A percentile compares a stretch with the other conserved stretches of the same genome.
These are phyloP conservation scores for Leptobrachium ailaonicum DNA, from an alignment of 2,113 vertebrate species.

Conservation along the genomic window DNA sequence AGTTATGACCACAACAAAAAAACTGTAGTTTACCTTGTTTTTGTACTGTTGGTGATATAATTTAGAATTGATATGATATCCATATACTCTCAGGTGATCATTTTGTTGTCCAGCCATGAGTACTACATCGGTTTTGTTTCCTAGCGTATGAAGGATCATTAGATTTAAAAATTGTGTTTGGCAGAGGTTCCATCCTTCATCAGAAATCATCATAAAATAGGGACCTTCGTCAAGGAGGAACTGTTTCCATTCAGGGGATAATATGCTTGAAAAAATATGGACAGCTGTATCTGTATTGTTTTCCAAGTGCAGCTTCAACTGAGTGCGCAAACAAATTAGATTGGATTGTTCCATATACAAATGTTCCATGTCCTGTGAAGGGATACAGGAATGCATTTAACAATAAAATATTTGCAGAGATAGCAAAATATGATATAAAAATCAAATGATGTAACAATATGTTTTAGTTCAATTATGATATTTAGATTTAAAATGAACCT, in stretches of 20 bases:
- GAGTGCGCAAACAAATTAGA: conserved; percentile 53
- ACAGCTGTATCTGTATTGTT: conserved; percentile 54
- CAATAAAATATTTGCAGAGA: too few species aligned
- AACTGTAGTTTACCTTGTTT: conserved; percentile 47
- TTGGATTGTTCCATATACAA: conserved; percentile 47
- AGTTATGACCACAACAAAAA: too few species aligned
- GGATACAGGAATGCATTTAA: neutral
- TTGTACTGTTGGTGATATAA: fast-evolving
- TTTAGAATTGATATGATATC: conserved; percentile 52
- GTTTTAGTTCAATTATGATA: too few species aligned
- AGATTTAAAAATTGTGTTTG: conserved; percentile 59
- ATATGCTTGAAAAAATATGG: conserved; percentile 53
- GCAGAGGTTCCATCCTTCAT: conserved; percentile 51
- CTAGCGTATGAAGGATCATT: conserved; percentile 55
- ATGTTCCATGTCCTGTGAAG: conserved; percentile 57
- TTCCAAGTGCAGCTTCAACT: conserved; percentile 61
- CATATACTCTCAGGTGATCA: conserved; percentile 55
- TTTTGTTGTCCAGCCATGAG: conserved; percentile 56
- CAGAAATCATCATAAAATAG: conserved; percentile 61
- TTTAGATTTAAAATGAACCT: too few species aligned
- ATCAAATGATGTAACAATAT: too few species aligned
- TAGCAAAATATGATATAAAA: too few species aligned
- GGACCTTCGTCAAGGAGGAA: conserved; percentile 55
- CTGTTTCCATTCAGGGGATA: conserved; percentile 53
- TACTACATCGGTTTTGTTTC: conserved; percentile 53